These are phyloP conservation scores for Apocheima hispidaria DNA, from an alignment of 2,888 invertebrate species.

Conservation along the genomic window DNA sequence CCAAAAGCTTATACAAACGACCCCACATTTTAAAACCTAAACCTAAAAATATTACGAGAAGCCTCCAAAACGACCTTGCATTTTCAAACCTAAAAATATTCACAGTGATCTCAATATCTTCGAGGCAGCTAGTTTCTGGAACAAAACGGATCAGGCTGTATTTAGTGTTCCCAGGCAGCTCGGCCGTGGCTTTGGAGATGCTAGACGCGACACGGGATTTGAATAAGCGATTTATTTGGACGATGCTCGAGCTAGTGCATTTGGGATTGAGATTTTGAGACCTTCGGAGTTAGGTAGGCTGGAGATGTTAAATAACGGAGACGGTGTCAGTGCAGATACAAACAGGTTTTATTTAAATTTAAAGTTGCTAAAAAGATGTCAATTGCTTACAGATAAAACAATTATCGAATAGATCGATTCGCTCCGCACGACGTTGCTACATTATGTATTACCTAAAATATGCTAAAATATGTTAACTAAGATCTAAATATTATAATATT, in stretches of 20 bases:
- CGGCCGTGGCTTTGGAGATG: slow-evolving; percentile 48
- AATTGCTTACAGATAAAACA: too few relatives aligned
- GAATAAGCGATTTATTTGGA: slow-evolving; percentile 47
- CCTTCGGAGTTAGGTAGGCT: slow-evolving; percentile 28
- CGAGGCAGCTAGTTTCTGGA: slow-evolving; percentile 54
- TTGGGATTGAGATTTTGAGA: slow-evolving; percentile 36
- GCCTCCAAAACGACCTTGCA: slow-evolving; percentile 11
- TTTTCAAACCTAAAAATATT: slow-evolving; percentile 41
- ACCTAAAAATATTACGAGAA: background rate
- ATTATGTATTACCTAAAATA: too few relatives aligned
- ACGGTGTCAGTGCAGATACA: background rate
- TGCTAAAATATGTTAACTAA: too few relatives aligned
- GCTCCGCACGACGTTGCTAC: too few relatives aligned
- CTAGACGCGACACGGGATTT: slow-evolving; percentile 58
- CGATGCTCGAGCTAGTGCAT: slow-evolving; percentile 33
- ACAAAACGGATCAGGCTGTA: slow-evolving; percentile 76
- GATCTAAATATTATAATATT: too few relatives aligned
- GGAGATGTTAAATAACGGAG: background rate
- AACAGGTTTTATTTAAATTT: background rate
- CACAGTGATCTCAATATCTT: slow-evolving; percentile 49
- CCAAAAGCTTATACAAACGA: background rate
- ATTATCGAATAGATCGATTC: too few relatives aligned
- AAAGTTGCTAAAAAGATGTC: too few relatives aligned
- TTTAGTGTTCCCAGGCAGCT: slow-evolving; percentile 57
- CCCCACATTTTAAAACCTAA: slow-evolving; percentile 2